phyloP scores from a whole-genome alignment of 2,888 invertebrate genomes.

The Drosophila anomelani region DNA sequence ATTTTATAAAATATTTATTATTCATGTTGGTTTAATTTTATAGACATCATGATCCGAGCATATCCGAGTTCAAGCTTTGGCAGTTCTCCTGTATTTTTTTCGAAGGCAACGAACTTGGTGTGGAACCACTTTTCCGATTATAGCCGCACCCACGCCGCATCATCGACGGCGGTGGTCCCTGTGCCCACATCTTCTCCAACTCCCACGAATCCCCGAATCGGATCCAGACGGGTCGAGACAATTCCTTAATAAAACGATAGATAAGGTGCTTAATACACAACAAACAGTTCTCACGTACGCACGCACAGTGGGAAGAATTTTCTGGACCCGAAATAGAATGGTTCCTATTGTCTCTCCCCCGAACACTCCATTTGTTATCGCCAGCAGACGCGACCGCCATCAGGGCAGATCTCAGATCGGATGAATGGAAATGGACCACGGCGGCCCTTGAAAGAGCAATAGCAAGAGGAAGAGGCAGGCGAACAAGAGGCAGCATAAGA shows the following conservation, averaged over 20 bases:
- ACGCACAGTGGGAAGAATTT: slow-evolving; percentile 30
- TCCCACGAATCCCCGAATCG: slow-evolving; percentile 29
- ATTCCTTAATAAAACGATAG: slow-evolving; percentile 65
- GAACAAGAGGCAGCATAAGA: slow-evolving; percentile 32
- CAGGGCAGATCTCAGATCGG: slow-evolving; percentile 45
- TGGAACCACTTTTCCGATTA: slow-evolving; percentile 23
- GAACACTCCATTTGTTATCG: slow-evolving; percentile 56
- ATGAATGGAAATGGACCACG: slow-evolving; percentile 66
- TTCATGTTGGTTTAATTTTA: neutral
- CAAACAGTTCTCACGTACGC: slow-evolving; percentile 66
- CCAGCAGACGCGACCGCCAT: slow-evolving; percentile 67
- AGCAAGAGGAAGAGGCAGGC: slow-evolving; percentile 5
- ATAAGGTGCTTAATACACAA: slow-evolving; percentile 67
- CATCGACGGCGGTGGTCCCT: slow-evolving; percentile 36
- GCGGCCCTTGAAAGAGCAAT: slow-evolving; percentile 54
- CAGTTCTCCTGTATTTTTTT: slow-evolving; percentile 9
- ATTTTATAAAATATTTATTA: neutral
- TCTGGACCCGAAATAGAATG: slow-evolving; percentile 34
- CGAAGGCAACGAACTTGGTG: slow-evolving; percentile 22
- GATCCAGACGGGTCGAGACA: slow-evolving; percentile 54
- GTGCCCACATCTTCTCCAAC: slow-evolving; percentile 47
- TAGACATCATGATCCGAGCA: neutral
- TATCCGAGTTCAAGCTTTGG: neutral
- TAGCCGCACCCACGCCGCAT: slow-evolving; percentile 25
- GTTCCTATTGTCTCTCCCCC: slow-evolving; percentile 49